Evolutionary conservation across 2,888 invertebrate genomes (phyloP).

Genomic region (Brassicogethes aeneus): DNA sequence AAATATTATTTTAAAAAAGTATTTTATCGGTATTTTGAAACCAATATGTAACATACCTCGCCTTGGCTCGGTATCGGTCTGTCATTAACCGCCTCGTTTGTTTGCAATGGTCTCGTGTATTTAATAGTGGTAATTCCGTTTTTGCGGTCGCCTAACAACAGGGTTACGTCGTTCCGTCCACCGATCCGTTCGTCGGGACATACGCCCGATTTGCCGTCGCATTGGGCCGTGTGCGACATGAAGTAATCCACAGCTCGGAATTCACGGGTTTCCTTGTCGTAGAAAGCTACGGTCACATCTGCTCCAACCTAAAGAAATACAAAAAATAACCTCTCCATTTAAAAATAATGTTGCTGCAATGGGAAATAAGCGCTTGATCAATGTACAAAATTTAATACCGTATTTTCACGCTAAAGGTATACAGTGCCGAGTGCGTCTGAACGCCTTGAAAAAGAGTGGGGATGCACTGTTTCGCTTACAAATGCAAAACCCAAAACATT

Average conservation of each 20-base stretch:
- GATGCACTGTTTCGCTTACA: too few species aligned
- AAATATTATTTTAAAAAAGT: too few species aligned
- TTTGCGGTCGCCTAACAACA: slow-evolving; percentile 68
- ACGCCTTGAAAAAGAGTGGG: too few species aligned
- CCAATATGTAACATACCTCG: slow-evolving; percentile 48
- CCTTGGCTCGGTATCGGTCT: slow-evolving; percentile 30
- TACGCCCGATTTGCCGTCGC: slow-evolving; percentile 73
- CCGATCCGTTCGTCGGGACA: slow-evolving; percentile 79
- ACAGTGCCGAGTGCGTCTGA: too few species aligned
- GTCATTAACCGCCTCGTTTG: slow-evolving; percentile 65
- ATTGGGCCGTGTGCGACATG: slow-evolving; percentile 71
- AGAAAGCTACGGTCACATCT: slow-evolving; percentile 77
- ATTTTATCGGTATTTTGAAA: too few species aligned
- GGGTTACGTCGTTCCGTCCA: slow-evolving; percentile 66
- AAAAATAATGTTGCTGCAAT: too few species aligned
- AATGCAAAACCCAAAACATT: too few species aligned
- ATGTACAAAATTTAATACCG: too few species aligned
- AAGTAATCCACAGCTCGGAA: slow-evolving; percentile 80
- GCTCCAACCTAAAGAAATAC: slow-evolving; percentile 50
- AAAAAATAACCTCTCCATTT: too few species aligned
- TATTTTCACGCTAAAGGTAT: too few species aligned
- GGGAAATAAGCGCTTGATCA: too few species aligned
- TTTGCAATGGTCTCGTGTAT: slow-evolving; percentile 68
- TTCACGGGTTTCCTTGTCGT: slow-evolving; percentile 47
- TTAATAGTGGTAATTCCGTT: slow-evolving; percentile 74